phyloP scores from a whole-genome alignment of 2,113 vertebrate species.

The Penelope pileata region DNA sequence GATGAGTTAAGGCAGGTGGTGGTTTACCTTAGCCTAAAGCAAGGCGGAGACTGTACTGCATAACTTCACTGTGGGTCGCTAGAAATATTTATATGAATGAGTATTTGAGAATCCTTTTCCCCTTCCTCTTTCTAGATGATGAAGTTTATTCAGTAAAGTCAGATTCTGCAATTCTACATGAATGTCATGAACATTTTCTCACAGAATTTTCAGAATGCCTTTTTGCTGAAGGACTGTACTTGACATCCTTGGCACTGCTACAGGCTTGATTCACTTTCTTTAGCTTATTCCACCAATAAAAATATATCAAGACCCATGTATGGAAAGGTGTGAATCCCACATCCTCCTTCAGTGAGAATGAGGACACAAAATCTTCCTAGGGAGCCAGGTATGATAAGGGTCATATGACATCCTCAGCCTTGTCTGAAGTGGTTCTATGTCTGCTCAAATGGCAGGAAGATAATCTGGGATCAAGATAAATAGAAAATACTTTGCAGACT shows the following conservation, averaged over 20 bases:
- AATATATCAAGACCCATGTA: neutral
- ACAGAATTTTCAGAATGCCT: neutral
- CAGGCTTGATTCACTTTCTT: neutral
- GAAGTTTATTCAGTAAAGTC: neutral
- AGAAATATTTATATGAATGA: neutral
- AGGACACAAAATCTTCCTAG: neutral
- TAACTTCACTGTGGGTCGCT: neutral
- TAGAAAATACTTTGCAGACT: neutral
- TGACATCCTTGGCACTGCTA: neutral
- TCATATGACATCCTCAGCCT: neutral
- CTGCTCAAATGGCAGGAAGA: neutral
- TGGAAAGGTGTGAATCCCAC: neutral
- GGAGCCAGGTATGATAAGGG: neutral
- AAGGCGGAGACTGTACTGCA: neutral
- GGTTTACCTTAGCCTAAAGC: neutral
- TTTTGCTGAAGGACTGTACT: neutral
- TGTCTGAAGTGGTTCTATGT: neutral
- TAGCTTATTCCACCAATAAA: neutral
- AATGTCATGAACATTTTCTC: accelerated
- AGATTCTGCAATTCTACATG: neutral
- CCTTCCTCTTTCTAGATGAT: neutral
- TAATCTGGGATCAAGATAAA: neutral
- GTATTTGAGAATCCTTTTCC: neutral
- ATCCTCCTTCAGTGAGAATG: neutral
- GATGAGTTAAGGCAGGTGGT: neutral